Percentiles rank a stretch among this genome's conserved stretches.
Evolutionary conservation across 2,113 vertebrate genomes (phyloP).

Genomic region (Misgurnus mizolepis): DNA sequence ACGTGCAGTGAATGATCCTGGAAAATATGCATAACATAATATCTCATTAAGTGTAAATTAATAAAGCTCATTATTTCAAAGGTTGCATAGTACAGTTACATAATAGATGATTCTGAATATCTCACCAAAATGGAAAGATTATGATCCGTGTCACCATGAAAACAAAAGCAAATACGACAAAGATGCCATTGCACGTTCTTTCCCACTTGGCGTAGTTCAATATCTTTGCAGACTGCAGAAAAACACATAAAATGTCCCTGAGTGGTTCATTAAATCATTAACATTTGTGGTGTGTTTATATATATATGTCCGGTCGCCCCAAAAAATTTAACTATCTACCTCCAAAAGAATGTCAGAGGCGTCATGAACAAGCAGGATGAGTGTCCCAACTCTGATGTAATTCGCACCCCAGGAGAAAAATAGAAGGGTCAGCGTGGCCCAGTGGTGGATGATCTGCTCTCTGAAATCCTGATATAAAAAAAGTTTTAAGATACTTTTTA

Average conservation of each 20-base stretch:
- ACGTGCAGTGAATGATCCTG: conserved; percentile 90
- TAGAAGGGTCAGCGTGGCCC: conserved; percentile 86
- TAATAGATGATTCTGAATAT: background rate
- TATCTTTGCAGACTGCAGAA: conserved; percentile 86
- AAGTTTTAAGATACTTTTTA: background rate
- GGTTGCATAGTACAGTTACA: no score
- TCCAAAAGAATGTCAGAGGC: conserved; percentile 90
- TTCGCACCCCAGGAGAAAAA: conserved; percentile 91
- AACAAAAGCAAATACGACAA: conserved; percentile 79
- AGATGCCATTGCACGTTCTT: conserved; percentile 81
- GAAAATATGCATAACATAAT: conserved; percentile 31
- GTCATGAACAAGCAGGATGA: conserved; percentile 89
- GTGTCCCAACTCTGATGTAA: conserved; percentile 87
- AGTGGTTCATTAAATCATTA: no score
- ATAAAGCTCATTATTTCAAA: no score
- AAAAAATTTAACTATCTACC: conserved; percentile 69
- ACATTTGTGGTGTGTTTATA: no score
- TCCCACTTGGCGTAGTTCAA: conserved; percentile 90
- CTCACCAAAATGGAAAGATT: conserved; percentile 93
- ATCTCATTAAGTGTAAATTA: background rate
- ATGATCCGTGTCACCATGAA: conserved; percentile 88
- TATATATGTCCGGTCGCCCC: no score
- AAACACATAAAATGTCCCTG: conserved; percentile 33
- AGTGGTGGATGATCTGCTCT: conserved; percentile 90
- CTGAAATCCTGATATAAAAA: conserved; percentile 81